These are phyloP conservation scores for Tetramorium parvispinum DNA, from an alignment of 1,140 invertebrate species.

Conservation along the genomic window DNA sequence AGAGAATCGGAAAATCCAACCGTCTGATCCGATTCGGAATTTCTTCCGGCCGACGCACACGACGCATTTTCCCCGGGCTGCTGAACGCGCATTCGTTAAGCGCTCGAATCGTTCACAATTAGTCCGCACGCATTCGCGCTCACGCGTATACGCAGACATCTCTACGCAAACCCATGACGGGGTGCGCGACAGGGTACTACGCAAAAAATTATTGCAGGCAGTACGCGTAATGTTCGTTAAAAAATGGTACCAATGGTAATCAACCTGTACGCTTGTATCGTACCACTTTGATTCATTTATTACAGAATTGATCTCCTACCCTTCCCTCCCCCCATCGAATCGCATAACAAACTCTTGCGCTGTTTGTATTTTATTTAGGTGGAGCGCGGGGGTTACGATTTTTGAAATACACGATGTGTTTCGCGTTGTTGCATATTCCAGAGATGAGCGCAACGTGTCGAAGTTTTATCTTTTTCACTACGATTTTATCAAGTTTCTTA, in stretches of 20 bases:
- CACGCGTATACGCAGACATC: not conserved
- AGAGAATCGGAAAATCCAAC: constrained; percentile 53
- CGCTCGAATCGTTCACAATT: constrained; percentile 72
- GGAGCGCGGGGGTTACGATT: not conserved
- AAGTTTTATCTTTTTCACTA: not conserved
- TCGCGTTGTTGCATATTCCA: not conserved
- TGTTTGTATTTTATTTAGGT: constrained; percentile 4
- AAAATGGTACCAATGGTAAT: not conserved
- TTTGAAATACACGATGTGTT: not conserved
- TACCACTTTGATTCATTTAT: constrained; percentile 36
- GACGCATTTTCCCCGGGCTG: constrained; percentile 67
- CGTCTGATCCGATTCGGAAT: constrained; percentile 70
- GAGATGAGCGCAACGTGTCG: not conserved
- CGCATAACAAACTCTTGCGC: not conserved
- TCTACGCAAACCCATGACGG: not conserved
- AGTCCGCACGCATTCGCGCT: constrained; percentile 43
- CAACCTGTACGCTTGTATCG: not conserved
- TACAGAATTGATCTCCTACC: not conserved
- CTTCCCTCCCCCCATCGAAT: not conserved
- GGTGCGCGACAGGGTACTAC: not conserved
- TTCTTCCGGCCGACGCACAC: constrained; percentile 71
- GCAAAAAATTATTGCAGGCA: not conserved
- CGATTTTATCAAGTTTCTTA: not conserved
- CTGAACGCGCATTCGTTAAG: constrained; percentile 68
- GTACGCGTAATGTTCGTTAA: constrained; percentile 36